A percentile compares a stretch with the other conserved stretches of the same genome.
These are phyloP conservation scores for Echinops telfairi DNA, from an alignment of 2,113 vertebrate species.

Conservation along the genomic window DNA sequence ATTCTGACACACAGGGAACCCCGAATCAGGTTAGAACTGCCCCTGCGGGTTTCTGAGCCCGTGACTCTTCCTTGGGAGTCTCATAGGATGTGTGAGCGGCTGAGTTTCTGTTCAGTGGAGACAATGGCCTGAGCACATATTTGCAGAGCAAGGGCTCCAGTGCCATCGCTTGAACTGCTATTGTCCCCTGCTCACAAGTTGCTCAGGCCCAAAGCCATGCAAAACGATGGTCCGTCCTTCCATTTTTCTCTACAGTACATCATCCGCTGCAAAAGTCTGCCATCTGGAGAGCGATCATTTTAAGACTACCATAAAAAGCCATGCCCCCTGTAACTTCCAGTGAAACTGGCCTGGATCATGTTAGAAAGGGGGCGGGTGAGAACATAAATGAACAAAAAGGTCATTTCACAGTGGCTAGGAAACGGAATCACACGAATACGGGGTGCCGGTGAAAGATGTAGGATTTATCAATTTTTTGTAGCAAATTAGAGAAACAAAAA, in stretches of 20 bases:
- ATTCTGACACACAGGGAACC: too few relatives aligned
- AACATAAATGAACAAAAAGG: not conserved
- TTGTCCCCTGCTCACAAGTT: not conserved
- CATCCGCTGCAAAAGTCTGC: not conserved
- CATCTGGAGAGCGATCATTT: not conserved
- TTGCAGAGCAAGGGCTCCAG: not conserved
- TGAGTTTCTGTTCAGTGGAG: not conserved
- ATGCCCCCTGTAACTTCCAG: not conserved
- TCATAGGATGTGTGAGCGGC: too few relatives aligned
- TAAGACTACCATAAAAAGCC: not conserved
- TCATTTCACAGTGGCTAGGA: not conserved
- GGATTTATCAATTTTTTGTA: not conserved
- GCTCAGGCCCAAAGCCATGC: not conserved
- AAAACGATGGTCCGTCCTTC: not conserved
- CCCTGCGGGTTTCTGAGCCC: too few relatives aligned
- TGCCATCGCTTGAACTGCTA: not conserved
- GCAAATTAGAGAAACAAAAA: constrained; percentile 16
- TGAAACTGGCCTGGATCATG: not conserved
- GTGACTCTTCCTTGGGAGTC: too few relatives aligned
- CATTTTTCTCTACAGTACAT: not conserved
- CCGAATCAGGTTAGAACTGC: too few relatives aligned
- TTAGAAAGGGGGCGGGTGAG: not conserved
- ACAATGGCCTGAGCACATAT: not conserved
- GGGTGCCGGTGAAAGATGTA: not conserved
- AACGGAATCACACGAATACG: not conserved